phyloP scores from a whole-genome alignment of 1,140 invertebrate species.

The Pectinophora gossypiella region DNA sequence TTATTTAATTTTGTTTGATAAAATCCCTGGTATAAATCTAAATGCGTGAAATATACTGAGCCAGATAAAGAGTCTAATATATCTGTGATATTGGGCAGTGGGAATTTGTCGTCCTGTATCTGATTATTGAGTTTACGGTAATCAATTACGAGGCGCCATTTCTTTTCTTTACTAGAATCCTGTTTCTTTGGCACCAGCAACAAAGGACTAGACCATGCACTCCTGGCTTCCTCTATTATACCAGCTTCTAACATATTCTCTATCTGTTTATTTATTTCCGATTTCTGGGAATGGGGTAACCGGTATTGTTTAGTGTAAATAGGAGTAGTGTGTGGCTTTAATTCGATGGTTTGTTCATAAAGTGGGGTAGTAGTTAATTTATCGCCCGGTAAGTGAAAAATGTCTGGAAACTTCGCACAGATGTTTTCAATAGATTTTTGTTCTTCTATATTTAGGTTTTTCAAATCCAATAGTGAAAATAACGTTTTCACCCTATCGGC shows the following conservation, averaged over 20 bases:
- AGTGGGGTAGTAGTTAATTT: conserved; percentile 3
- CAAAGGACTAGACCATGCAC: conserved; percentile 8
- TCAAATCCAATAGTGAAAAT: background rate
- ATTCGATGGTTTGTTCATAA: background rate
- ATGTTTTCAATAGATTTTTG: background rate
- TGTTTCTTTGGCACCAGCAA: conserved; percentile 8
- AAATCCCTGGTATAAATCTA: conserved; percentile 1
- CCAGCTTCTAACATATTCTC: conserved; percentile 6
- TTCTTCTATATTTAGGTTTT: conserved; percentile 5
- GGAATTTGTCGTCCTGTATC: conserved; percentile 19
- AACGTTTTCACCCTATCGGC: background rate
- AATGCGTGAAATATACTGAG: conserved; percentile 1
- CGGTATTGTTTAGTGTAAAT: conserved; percentile 7
- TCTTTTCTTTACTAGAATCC: background rate
- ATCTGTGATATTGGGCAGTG: conserved; percentile 14
- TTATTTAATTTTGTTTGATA: background rate
- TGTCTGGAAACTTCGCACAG: conserved; percentile 3
- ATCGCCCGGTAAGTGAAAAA: conserved; percentile 8
- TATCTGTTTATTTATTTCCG: conserved; percentile 7
- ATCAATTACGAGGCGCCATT: conserved; percentile 35
- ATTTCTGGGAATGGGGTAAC: conserved; percentile 1
- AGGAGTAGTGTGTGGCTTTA: conserved; percentile 1
- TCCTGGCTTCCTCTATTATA: background rate
- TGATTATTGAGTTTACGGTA: conserved; percentile 52
- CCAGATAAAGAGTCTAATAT: conserved; percentile 5